A percentile compares a stretch with the other conserved stretches of the same genome.
Conservation (phyloP, 1,140 invertebrate species). For the Drosophila kanapiae region DNA sequence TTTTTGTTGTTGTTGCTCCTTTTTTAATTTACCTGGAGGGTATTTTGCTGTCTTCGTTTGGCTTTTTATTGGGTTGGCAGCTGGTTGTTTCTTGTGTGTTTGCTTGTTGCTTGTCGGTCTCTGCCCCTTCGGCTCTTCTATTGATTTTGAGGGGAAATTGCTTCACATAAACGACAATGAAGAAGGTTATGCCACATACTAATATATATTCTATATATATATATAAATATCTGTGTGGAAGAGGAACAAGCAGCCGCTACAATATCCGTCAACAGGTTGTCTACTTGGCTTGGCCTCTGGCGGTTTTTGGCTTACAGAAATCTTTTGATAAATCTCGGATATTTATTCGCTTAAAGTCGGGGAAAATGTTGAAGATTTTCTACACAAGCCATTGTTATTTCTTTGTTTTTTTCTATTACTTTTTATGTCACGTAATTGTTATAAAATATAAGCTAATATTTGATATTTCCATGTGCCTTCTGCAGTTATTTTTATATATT, state of each 20-base stretch:
- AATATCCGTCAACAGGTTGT: constrained; percentile 66
- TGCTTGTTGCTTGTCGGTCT: constrained; percentile 4
- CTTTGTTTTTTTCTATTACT: rapidly evolving
- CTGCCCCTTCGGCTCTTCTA: constrained; percentile 16
- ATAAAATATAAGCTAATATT: no score
- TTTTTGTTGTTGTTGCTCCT: background rate
- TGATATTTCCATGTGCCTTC: no score
- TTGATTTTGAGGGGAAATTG: constrained; percentile 42
- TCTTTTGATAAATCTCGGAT: constrained; percentile 15
- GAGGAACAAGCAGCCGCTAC: constrained; percentile 4
- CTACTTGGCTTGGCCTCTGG: constrained; percentile 18
- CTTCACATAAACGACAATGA: constrained; percentile 19
- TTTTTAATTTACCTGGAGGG: constrained; percentile 55
- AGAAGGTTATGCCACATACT: constrained; percentile 1
- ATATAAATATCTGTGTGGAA: background rate
- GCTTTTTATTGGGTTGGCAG: constrained; percentile 4
- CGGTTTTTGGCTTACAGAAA: constrained; percentile 6
- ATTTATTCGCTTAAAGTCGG: background rate
- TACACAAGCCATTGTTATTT: background rate
- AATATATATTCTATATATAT: constrained; percentile 11
- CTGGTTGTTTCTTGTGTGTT: background rate
- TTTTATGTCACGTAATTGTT: no score
- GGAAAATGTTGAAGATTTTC: background rate
- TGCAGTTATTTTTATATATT: no score
- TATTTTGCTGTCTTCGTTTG: constrained; percentile 16